Evolutionary conservation across 2,888 invertebrate genomes (phyloP).

Genomic region (Ethmia dodecea): DNA sequence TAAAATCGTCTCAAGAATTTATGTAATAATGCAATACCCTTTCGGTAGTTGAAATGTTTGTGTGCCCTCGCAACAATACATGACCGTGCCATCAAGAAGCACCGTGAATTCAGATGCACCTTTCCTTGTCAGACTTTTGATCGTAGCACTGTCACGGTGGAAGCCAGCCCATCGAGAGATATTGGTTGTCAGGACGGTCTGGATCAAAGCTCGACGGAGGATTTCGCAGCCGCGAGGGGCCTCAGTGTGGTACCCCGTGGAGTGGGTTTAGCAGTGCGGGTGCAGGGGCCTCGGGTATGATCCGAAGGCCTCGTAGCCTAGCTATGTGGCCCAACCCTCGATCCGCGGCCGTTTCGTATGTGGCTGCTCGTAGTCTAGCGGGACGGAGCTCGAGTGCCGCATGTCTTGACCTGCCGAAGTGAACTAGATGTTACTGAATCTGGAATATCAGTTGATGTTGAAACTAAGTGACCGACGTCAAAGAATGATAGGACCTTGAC

Average conservation of each 20-base stretch:
- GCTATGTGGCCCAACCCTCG: slow-evolving; percentile 96
- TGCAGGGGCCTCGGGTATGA: slow-evolving; percentile 69
- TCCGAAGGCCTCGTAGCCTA: slow-evolving; percentile 72
- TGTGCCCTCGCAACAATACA: slow-evolving; percentile 16
- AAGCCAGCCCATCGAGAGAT: slow-evolving; percentile 31
- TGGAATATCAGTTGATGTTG: no score
- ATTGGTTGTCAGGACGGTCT: slow-evolving; percentile 8
- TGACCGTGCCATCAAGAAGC: slow-evolving; percentile 50
- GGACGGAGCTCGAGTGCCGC: slow-evolving; percentile 57
- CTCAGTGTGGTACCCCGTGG: slow-evolving; percentile 15
- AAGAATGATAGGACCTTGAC: no score
- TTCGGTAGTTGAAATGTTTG: slow-evolving; percentile 2
- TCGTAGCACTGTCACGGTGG: slow-evolving; percentile 14
- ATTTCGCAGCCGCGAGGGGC: slow-evolving; percentile 24
- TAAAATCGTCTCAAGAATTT: slow-evolving; percentile 20
- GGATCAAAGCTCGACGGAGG: slow-evolving; percentile 44
- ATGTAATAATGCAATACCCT: slow-evolving; percentile 10
- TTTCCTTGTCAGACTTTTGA: slow-evolving; percentile 43
- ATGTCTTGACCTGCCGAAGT: slow-evolving; percentile 81
- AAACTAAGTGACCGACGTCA: no score
- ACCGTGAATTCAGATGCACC: slow-evolving; percentile 49
- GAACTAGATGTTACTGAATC: slow-evolving; percentile 90
- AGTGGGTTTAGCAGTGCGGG: slow-evolving; percentile 65
- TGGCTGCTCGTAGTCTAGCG: slow-evolving; percentile 75
- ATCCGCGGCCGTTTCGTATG: slow-evolving; percentile 91